These are phyloP conservation scores for Neolamprologus multifasciatus DNA, from an alignment of 2,797 vertebrate species.

Conservation along the genomic window DNA sequence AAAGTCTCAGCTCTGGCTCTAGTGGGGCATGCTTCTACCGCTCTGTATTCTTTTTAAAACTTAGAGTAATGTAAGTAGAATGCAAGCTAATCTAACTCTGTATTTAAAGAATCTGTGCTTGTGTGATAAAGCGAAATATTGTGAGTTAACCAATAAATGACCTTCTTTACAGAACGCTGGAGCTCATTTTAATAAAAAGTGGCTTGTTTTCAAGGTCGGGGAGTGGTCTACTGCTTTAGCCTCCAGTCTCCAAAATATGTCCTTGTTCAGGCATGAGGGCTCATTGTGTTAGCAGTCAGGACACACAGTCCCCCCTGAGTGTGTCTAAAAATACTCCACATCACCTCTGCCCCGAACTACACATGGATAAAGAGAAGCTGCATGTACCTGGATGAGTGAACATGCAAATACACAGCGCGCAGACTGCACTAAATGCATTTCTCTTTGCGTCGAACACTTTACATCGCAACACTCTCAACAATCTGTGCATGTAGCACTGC, in stretches of 20 bases:
- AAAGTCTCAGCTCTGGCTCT: neutral
- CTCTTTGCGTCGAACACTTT: neutral
- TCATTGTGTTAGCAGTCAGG: conserved; percentile 54
- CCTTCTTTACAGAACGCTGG: neutral
- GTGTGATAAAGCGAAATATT: neutral
- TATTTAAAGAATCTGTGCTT: neutral
- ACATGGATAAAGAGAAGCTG: conserved; percentile 27
- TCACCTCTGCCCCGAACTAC: conserved; percentile 50
- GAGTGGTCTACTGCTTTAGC: conserved; percentile 23
- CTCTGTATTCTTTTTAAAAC: neutral
- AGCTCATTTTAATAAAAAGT: neutral
- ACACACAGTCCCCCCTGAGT: conserved; percentile 42
- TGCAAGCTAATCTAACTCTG: neutral
- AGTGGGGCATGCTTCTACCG: neutral
- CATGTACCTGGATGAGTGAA: conserved; percentile 15
- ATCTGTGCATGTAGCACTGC: neutral
- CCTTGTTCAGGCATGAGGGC: conserved; percentile 57
- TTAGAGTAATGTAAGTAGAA: neutral
- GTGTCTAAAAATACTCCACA: conserved; percentile 61
- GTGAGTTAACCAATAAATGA: neutral
- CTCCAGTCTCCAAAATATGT: conserved; percentile 33
- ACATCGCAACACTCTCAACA: neutral
- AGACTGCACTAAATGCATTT: neutral
- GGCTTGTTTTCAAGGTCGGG: conserved; percentile 29
- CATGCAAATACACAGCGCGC: neutral